Conservation (phyloP, 2,888 invertebrate genomes). For the Nemoura dubitans region DNA sequence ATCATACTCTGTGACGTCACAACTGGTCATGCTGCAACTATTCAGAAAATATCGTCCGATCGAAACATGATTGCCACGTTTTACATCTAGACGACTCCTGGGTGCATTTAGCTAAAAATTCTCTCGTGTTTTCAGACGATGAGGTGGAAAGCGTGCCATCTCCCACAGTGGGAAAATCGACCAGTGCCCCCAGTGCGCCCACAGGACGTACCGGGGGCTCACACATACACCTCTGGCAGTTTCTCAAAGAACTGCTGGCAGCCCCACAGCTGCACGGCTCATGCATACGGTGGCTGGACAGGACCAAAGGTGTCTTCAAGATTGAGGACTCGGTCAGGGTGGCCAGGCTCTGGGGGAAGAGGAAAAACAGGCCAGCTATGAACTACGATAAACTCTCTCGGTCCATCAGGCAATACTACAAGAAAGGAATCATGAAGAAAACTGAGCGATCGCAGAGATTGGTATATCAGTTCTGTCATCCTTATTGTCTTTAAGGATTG, state of each 20-base stretch:
- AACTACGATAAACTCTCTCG: slow-evolving; percentile 99
- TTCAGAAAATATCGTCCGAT: background rate
- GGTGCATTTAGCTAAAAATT: background rate
- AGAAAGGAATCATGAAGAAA: slow-evolving; percentile 99
- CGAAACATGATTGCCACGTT: background rate
- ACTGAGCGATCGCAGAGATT: slow-evolving; percentile 97
- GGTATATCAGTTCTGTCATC: slow-evolving; percentile 98
- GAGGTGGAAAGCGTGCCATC: slow-evolving; percentile 63
- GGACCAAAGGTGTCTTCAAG: slow-evolving; percentile 94
- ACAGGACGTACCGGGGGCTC: slow-evolving; percentile 68
- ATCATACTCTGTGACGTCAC: slow-evolving; percentile 14
- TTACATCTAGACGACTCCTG: background rate
- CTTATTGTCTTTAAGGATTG: slow-evolving; percentile 79
- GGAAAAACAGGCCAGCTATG: slow-evolving; percentile 99
- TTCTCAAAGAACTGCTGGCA: slow-evolving; percentile 92
- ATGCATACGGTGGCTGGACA: slow-evolving; percentile 97
- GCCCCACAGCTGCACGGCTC: slow-evolving; percentile 89
- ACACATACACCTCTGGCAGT: slow-evolving; percentile 99
- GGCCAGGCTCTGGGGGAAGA: slow-evolving; percentile 96
- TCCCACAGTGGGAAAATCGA: slow-evolving; percentile 39
- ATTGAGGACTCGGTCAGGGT: slow-evolving; percentile 98
- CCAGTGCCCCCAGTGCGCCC: slow-evolving; percentile 49
- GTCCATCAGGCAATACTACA: slow-evolving; percentile 98
- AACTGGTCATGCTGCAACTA: slow-evolving; percentile 25
- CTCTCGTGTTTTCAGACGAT: slow-evolving; percentile 62